Conservation (phyloP, 2,888 invertebrate species). For the Dolichopus griseipennis region DNA sequence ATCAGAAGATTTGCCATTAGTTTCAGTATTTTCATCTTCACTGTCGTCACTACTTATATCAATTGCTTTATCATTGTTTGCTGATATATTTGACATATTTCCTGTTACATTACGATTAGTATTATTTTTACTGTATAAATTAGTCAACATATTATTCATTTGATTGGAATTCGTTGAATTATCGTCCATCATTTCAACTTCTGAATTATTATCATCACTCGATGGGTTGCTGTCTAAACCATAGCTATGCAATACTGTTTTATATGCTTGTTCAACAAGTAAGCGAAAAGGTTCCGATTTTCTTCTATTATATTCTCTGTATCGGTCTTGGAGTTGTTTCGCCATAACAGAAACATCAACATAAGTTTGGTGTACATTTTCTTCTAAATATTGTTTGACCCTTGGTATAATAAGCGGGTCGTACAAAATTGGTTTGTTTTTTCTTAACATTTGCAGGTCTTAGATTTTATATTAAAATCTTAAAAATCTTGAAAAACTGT, state of each 20-base stretch:
- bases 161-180: slow-evolving; percentile 29
- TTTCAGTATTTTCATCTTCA: slow-evolving; percentile 50
- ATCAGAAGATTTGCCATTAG: slow-evolving; percentile 45
- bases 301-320: slow-evolving; percentile 69
- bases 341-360: slow-evolving; percentile 80
- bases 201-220: slow-evolving; percentile 48
- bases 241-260: slow-evolving; percentile 61
- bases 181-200: slow-evolving; percentile 39
- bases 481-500: no score
- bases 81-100: slow-evolving; percentile 23
- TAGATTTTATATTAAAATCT: no score
- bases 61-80: slow-evolving; percentile 51
- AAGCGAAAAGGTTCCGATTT: slow-evolving; percentile 71
- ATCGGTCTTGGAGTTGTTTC: slow-evolving; percentile 63
- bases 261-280: slow-evolving; percentile 68
- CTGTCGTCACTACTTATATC: slow-evolving; percentile 72
- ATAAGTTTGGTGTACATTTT: slow-evolving; percentile 69
- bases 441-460: slow-evolving; percentile 26
- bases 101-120: slow-evolving; percentile 12
- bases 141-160: slow-evolving; percentile 40
- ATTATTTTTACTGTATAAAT: slow-evolving; percentile 45
- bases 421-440: slow-evolving; percentile 34
- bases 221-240: slow-evolving; percentile 53
- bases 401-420: slow-evolving; percentile 53
- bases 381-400: slow-evolving; percentile 63